Evolutionary conservation across 2,888 invertebrate genomes (phyloP).

Genomic region (Agrochola litura): DNA sequence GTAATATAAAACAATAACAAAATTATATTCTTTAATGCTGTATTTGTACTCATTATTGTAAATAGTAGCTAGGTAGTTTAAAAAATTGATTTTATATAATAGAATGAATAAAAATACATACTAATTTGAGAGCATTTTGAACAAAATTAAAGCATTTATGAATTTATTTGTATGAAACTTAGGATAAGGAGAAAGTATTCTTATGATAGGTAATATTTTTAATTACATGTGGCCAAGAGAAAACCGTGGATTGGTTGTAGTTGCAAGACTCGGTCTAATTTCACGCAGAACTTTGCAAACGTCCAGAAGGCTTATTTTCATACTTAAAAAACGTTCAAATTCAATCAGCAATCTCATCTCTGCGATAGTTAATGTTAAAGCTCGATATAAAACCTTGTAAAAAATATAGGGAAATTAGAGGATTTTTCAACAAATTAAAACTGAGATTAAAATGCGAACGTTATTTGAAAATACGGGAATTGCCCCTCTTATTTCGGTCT

Average conservation of each 20-base stretch:
- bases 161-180: conserved; percentile 23
- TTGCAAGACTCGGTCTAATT: conserved; percentile 16
- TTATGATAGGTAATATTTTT: conserved; percentile 22
- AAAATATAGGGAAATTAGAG: neutral
- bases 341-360: neutral
- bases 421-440: neutral
- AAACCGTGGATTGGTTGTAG: neutral
- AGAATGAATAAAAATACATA: conserved; percentile 6
- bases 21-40: neutral
- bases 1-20: conserved; percentile 7
- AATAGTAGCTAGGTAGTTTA: conserved; percentile 48
- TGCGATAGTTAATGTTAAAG: neutral
- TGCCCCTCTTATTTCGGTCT: neutral
- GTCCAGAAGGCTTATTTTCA: neutral
- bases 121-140: conserved; percentile 48
- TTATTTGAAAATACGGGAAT: neutral
- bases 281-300: conserved; percentile 3
- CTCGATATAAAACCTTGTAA: too few relatives aligned
- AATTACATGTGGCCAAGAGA: neutral
- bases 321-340: too few relatives aligned
- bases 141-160: conserved; percentile 55
- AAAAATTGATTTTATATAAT: conserved; percentile 8
- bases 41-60: conserved; percentile 32
- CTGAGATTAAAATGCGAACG: neutral
- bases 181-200: conserved; percentile 46